phyloP scores from a whole-genome alignment of 2,888 invertebrate species.

The Coecobrya sp. region DNA sequence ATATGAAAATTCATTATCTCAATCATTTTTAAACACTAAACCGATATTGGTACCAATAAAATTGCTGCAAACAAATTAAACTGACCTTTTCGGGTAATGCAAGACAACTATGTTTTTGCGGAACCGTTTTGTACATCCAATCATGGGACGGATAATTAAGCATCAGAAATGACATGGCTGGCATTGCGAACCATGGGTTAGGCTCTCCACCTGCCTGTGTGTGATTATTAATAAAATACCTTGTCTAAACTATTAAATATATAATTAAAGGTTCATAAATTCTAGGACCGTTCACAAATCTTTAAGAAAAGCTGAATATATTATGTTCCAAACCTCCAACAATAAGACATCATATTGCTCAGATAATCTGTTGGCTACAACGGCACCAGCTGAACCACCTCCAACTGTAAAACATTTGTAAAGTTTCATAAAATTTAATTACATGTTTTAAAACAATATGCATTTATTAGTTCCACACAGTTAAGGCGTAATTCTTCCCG shows the following conservation, averaged over 20 bases:
- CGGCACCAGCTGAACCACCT: constrained; percentile 65
- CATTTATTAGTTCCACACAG: background rate
- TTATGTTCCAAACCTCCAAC: too few relatives aligned
- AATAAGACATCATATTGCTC: constrained; percentile 65
- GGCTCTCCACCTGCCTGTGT: constrained; percentile 76
- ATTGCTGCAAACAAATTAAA: background rate
- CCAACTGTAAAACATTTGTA: constrained; percentile 64
- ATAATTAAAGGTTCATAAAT: too few relatives aligned
- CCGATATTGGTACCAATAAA: too few relatives aligned
- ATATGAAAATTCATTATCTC: too few relatives aligned
- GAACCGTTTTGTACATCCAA: constrained; percentile 78
- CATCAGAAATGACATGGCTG: constrained; percentile 73
- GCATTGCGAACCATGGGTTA: constrained; percentile 57
- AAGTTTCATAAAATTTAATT: background rate
- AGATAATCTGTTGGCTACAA: constrained; percentile 52
- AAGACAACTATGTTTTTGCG: constrained; percentile 77
- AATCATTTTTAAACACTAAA: too few relatives aligned
- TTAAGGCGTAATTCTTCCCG: background rate
- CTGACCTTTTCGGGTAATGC: constrained; percentile 74
- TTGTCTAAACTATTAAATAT: too few relatives aligned
- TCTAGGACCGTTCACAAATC: too few relatives aligned
- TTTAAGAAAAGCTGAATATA: too few relatives aligned
- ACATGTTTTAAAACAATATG: too few relatives aligned
- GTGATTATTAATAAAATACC: too few relatives aligned
- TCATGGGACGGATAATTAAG: constrained; percentile 78